Evolutionary conservation across 1,140 invertebrate species (phyloP), one percentile per base, ranked within the genome.

Genomic region (Branchinecta lindahli): DNA sequence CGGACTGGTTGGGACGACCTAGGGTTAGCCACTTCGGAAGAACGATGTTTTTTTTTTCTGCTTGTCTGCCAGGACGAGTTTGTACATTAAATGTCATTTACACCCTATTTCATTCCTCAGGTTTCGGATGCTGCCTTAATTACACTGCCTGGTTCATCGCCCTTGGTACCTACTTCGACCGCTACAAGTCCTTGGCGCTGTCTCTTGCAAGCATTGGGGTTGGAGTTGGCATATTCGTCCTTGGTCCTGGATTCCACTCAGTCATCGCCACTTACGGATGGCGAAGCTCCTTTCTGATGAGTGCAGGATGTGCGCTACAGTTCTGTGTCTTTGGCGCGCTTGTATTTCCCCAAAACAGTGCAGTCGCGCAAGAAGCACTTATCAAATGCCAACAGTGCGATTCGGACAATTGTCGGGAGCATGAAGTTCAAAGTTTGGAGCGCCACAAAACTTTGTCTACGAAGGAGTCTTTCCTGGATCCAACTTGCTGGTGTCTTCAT

Each of bases 141-240:
- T 84, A 82, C 73, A 76, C 83, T 6, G 81, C 81, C 0, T 80
- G 81, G 46, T 81, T 84, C 21, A 81, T 82, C 20, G 81, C 79
- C 69, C 80, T 83, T 66, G 79, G 80, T 4, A 81, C 79, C 68
- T 83, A 83, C 74, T 84, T 84, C 74, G 78, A 83, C 69, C 78
- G 79, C 70, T 78, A 77, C 66, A 77, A 82, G 67, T 80, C 82
- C 15, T 73, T 83, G 18, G 83, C 82, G 5, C 83, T 81, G 8
- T 82, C 82, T 10, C 78, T 84, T 8, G 81, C 81, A 7, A 82
- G 83, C 8, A 80, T 80, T 71, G 83, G 83, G 8, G 82, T 81
- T 18, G 79, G 78, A 6, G 66, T 80, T 15, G 79, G 79, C 3
- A 73, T 77, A 5, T 77, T 80, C 71, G 70, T 76, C 12, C 69